Evolutionary conservation across 1,140 invertebrate species (phyloP), one percentile per base, ranked within the genome.

Genomic region (Rhizoglyphus robini): DNA sequence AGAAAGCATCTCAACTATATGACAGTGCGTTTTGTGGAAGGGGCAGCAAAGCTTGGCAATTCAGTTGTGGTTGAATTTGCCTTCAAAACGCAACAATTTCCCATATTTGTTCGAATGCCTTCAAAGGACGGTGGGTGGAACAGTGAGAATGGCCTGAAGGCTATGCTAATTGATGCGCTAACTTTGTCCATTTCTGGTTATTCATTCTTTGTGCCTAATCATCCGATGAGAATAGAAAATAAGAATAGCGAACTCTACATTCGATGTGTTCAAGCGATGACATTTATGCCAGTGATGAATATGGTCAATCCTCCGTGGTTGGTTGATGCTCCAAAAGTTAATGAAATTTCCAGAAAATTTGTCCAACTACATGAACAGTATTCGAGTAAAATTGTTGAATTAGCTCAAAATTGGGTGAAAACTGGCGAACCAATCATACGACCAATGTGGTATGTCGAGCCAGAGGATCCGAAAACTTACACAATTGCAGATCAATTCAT

Each of bases 281-380:
- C 84, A 0, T 92, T 93, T 71, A 83, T 96, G 81, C 89, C 91
- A 0, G 79, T 82, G 0, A 79, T 96, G 72, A 90, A 96, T 75
- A 91, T 89, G 73, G 92, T 89, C 1, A 85, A 84, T 67, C 81
- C 84, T 0, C 91, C 92, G 0, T 96, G 90, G 90, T 82, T 88
- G 15, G 15, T 15, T 23, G 41, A 15, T 15, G 15, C 41, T 15
- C 41, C 41, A 15, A 23, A 15, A 23, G 41, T 46, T 15, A 46
- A 15, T 15, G 41, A 46, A 23, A 46, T 46, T 23, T 15, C 41
- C 41, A 46, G 23, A 46, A 46, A 46, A 23, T 46, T 15, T 23
- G 41, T 46, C 41, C 23, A 15, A 15, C 41, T 46, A 23, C 41
- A 46, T 23, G 23, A 15, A 15, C 15, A 15, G 15, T 15, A 15